Evolutionary conservation across 1,140 invertebrate genomes (phyloP), one percentile per base, ranked within the genome.

Genomic region (Aphelinus atriplicis): DNA sequence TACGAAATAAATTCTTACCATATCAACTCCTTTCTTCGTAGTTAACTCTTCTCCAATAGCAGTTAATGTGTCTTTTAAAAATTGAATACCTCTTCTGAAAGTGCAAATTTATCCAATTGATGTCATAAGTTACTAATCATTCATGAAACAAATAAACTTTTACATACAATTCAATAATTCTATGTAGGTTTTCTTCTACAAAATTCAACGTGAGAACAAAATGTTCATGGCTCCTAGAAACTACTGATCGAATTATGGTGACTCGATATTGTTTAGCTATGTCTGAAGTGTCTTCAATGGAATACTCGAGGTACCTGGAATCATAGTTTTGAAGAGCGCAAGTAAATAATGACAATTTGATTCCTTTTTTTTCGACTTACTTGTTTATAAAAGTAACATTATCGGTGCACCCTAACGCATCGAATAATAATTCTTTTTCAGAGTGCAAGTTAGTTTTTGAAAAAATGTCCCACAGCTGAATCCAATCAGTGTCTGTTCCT

Each of bases 211-310:
- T 56, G n/a, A 69, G 53, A 6, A 79, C 63, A 0, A 80, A 69
- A 62, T 84, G 83, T 55, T 61, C 58, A 1, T 26, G 58, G 56
- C 75, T 76, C 4, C 73, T 77, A 5, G 64, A 46, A 7, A 84
- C 45, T 72, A 88, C 78, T 3, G 76, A 56, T 46, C 79, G 74
- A 46, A 88, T 77, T 47, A 87, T 84, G 2, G 78, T 74, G 0
- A 78, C 65, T 3, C 82, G 81, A 69, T 89, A 86, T 69, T 89
- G 88, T 51, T 84, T 86, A 1, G 83, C 81, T 7, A 84, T 64
- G 75, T 63, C 63, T 7, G 53, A 7, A 9, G 64, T 46, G 9
- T 51, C 42, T 6, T 61, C 43, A 67, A 84, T 68, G 1, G 80
- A 70, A 6, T 67, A 53, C 53, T 80, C 71, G 2, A 84, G 70